phyloP scores from a whole-genome alignment of 2,888 invertebrate species.

The Chymomyza amoena region DNA sequence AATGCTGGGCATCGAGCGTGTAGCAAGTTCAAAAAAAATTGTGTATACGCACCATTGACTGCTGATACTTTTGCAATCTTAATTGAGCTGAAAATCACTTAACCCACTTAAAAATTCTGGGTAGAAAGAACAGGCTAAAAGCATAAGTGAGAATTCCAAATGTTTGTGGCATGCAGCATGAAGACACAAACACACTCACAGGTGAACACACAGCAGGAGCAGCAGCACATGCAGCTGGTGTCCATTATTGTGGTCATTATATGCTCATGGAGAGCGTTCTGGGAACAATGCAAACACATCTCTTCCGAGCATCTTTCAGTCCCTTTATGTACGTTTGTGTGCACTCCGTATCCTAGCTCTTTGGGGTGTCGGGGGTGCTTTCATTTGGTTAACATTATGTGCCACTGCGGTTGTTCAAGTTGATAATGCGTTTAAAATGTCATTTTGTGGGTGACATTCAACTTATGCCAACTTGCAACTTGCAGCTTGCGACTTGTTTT shows the following conservation, averaged over 20 bases:
- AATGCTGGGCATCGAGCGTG: background rate
- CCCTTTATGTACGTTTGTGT: background rate
- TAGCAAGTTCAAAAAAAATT: constrained; percentile 26
- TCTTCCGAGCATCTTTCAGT: background rate
- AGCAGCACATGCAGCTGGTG: background rate
- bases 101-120: constrained; percentile 49
- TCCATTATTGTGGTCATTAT: constrained; percentile 8
- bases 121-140: background rate
- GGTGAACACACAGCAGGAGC: background rate
- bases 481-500: background rate
- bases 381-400: constrained; percentile 26
- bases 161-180: background rate
- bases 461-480: background rate
- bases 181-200: background rate
- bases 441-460: background rate
- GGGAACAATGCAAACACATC: background rate
- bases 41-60: constrained; percentile 57
- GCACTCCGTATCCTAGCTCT: background rate
- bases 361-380: background rate
- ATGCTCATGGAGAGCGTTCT: background rate
- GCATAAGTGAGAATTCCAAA: constrained; percentile 3
- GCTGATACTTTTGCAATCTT: constrained; percentile 53
- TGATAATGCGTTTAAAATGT: constrained; percentile 10
- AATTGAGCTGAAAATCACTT: constrained; percentile 73
- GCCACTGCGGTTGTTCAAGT: background rate